Conservation (phyloP, 2,797 vertebrate species). For the Bovichtus variegatus region DNA sequence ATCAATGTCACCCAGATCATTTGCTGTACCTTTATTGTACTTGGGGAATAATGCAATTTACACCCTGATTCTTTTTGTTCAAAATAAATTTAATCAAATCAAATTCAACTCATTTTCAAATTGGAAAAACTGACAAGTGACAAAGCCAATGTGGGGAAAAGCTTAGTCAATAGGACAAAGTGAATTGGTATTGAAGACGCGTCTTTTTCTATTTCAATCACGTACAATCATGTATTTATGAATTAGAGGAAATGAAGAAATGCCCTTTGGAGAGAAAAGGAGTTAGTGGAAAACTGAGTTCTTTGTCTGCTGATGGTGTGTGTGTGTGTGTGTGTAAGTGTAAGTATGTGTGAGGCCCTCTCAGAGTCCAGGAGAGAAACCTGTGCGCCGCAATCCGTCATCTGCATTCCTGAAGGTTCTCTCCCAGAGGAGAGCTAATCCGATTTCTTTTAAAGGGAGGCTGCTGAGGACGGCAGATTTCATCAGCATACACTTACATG, state of each 20-base stretch:
- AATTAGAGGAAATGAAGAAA: constrained; percentile 70
- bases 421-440: constrained; percentile 82
- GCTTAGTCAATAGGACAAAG: constrained; percentile 62
- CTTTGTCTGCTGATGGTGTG: constrained; percentile 48
- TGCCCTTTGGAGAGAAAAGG: constrained; percentile 60
- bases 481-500: constrained; percentile 69
- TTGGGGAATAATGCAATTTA: constrained; percentile 42
- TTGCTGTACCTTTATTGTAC: constrained; percentile 48
- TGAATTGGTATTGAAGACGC: constrained; percentile 54
- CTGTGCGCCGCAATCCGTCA: constrained; percentile 77
- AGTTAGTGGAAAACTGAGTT: constrained; percentile 45
- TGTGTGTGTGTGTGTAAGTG: neutral
- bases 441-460: constrained; percentile 81
- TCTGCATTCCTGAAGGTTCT: constrained; percentile 84
- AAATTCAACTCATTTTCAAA: constrained; percentile 54
- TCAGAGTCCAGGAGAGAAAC: constrained; percentile 75
- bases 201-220: constrained; percentile 58
- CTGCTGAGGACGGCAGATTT: constrained; percentile 85
- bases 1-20: constrained; percentile 41
- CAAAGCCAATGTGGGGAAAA: constrained; percentile 43
- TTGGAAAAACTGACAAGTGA: constrained; percentile 63
- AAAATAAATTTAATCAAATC: constrained; percentile 60
- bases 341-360: constrained; percentile 32
- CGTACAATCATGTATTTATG: constrained; percentile 67
- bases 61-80: constrained; percentile 46